Evolutionary conservation across 2,888 invertebrate genomes (phyloP), one percentile per base, ranked within the genome.

Genomic region (Ernsta delagoae): DNA sequence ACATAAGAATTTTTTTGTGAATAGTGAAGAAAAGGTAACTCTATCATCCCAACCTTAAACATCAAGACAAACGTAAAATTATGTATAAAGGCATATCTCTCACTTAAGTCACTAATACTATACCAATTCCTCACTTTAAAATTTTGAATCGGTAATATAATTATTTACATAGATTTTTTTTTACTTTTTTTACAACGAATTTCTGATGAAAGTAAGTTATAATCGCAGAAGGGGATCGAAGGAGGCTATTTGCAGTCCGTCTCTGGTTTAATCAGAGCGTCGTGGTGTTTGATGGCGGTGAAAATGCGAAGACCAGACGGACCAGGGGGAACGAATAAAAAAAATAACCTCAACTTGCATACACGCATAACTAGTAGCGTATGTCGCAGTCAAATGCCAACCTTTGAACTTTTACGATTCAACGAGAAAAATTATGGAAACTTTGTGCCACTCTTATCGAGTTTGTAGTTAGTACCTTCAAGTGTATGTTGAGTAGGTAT

Each of bases 271-370:
- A 91, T 89, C 89, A 88, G 80, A 78, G 84, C 84, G 85, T 86
- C 86, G 88, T 89, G 83, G 83, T 75, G 84, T 90, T 89, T 90
- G 89, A 89, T 87, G 89, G 86, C 84, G 54, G 61, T 82, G 78
- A 83, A 83, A 86, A 87, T 83, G 82, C 83, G 83, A 87, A 85
- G 89, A 88, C 88, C 88, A 90, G 92, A 90, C 91, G 82, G 85
- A 77, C 87, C 87, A 86, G 85, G 87, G 87, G 87, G 90, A 87
- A 83, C 84, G 82, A 89, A 86, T 82, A 87, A 90, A 90, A 90
- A 90, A 90, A 89, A 85, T 86, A 86, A 83, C 80, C 85, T 84
- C 84, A 84, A 86, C 82, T 84, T 86, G 81, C 87, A 88, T 84
- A 86, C 87, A 87, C 88, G 89, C 88, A 90, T 62, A 68, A 87